Evolutionary conservation across 1,140 invertebrate genomes (phyloP).

Genomic region (Melitaea cinxia): DNA sequence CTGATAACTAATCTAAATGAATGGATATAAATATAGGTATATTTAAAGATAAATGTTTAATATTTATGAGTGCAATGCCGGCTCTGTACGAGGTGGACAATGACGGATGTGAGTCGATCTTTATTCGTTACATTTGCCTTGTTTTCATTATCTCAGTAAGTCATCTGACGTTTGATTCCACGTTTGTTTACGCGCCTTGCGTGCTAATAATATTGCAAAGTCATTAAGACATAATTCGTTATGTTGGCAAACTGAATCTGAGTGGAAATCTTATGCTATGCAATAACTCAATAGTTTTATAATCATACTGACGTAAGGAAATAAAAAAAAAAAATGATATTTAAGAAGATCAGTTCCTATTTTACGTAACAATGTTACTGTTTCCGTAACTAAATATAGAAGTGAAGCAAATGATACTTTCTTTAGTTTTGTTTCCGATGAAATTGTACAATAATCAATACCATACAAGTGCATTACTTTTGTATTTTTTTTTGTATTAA

Average conservation of each 20-base stretch:
- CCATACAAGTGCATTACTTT: no score
- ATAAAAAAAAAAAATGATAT: constrained; percentile 26
- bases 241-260: constrained; percentile 39
- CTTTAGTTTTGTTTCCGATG: constrained; percentile 4
- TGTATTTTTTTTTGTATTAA: no score
- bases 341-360: constrained; percentile 28
- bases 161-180: constrained; percentile 37
- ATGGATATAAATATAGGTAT: no score
- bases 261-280: constrained; percentile 37
- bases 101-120: no score
- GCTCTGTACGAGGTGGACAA: no score
- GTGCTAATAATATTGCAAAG: constrained; percentile 37
- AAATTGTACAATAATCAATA: neutral
- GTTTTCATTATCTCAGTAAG: constrained; percentile 35
- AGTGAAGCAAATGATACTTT: neutral
- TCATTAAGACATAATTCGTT: constrained; percentile 45
- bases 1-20: no score
- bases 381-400: neutral
- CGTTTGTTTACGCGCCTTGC: constrained; percentile 30
- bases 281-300: constrained; percentile 39
- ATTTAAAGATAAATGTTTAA: no score
- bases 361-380: constrained; percentile 12
- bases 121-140: constrained; percentile 22
- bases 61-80: no score
- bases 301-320: constrained; percentile 35